phyloP scores from a whole-genome alignment of 2,113 vertebrate species.

The Ramphastos sulfuratus region DNA sequence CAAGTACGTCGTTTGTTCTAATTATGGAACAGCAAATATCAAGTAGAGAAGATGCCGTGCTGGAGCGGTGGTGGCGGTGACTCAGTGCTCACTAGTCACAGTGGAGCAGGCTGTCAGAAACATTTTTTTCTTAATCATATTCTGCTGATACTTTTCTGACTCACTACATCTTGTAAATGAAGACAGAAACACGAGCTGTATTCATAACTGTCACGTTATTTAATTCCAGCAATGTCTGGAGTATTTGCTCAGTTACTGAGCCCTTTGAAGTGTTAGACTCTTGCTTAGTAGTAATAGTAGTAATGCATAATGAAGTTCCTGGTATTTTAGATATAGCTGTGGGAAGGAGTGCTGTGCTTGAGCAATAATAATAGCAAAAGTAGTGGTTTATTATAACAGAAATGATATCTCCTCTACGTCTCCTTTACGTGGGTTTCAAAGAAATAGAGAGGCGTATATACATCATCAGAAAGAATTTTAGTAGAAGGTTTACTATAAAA shows the following conservation, averaged over 20 bases:
- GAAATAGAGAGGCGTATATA: not conserved
- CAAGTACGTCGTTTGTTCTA: conserved; percentile 2
- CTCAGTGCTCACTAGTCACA: conserved; percentile 17
- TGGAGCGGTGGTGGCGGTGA: conserved; percentile 5
- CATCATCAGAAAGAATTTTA: not conserved
- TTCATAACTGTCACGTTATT: not conserved
- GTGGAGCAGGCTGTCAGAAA: conserved; percentile 33
- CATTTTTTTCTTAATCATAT: not conserved
- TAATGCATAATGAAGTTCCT: not conserved
- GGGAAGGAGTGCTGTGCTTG: not conserved
- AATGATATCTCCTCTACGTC: not conserved
- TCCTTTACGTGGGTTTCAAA: not conserved
- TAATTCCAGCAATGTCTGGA: not conserved
- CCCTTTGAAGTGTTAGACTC: not conserved
- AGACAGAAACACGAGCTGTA: conserved; percentile 13
- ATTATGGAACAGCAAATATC: conserved; percentile 49
- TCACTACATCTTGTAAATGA: conserved; percentile 32
- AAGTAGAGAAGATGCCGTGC: not conserved
- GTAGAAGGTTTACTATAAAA: not conserved
- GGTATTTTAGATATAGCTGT: not conserved
- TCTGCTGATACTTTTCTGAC: conserved; percentile 24
- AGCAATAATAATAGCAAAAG: not conserved
- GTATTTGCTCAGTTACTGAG: not conserved
- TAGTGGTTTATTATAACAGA: not conserved
- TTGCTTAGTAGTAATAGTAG: not conserved